Conservation (phyloP, 1,140 invertebrate species). For the Papilio aristodemus region DNA sequence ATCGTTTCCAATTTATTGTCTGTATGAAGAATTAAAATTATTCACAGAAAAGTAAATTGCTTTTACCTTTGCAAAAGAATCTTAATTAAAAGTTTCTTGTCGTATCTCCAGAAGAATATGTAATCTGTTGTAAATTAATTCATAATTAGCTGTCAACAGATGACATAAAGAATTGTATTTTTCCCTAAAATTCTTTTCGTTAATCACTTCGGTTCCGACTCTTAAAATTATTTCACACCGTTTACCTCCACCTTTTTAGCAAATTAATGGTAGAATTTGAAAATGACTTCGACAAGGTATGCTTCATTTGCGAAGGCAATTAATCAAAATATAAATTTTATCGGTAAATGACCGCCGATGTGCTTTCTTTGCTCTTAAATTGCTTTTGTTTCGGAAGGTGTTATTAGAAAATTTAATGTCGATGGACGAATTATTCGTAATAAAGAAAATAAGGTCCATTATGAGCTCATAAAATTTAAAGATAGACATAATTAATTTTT, state of each 20-base stretch:
- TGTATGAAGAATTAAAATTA: slow-evolving; percentile 60
- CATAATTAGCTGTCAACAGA: slow-evolving; percentile 60
- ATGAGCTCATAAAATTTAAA: slow-evolving; percentile 8
- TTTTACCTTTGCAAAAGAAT: slow-evolving; percentile 54
- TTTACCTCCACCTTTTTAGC: slow-evolving; percentile 22
- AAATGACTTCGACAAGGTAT: slow-evolving; percentile 13
- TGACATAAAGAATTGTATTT: slow-evolving; percentile 23
- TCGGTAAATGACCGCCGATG: slow-evolving; percentile 9
- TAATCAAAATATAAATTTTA: slow-evolving; percentile 26
- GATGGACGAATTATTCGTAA: slow-evolving; percentile 15
- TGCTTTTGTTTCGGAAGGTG: slow-evolving; percentile 12
- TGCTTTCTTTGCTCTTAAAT: slow-evolving; percentile 13
- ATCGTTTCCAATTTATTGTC: slow-evolving; percentile 13
- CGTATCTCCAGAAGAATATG: slow-evolving; percentile 63
- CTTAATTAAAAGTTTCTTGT: slow-evolving; percentile 71
- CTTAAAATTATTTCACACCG: slow-evolving; percentile 30
- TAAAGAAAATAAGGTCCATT: slow-evolving; percentile 7
- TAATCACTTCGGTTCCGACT: slow-evolving; percentile 18
- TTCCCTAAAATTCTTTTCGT: slow-evolving; percentile 34
- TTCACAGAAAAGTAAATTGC: slow-evolving; percentile 56
- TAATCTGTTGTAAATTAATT: slow-evolving; percentile 73
- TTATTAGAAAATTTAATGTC: too few species aligned
- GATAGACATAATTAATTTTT: slow-evolving; percentile 20
- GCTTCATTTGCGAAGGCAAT: slow-evolving; percentile 22
- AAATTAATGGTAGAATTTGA: slow-evolving; percentile 23